A percentile compares a stretch with the other conserved stretches of the same genome.
Conservation (phyloP, 2,113 vertebrate genomes). For the Panthera leo region DNA sequence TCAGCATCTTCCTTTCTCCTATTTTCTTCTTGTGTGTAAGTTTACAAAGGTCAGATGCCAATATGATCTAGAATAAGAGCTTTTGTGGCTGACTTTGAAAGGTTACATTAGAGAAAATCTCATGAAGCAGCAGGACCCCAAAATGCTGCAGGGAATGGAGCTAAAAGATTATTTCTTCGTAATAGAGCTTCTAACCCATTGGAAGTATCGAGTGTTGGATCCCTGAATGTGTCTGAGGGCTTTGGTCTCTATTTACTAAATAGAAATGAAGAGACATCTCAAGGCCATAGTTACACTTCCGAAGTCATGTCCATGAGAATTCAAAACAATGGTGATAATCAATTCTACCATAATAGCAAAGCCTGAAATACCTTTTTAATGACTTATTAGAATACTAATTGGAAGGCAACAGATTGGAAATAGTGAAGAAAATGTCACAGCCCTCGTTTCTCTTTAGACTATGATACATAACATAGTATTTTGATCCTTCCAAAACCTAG, state of each 20-base stretch:
- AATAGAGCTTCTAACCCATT: conserved; percentile 29
- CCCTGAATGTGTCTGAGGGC: not conserved
- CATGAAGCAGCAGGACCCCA: not conserved
- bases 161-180: conserved; percentile 57
- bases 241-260: not conserved
- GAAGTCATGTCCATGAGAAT: not conserved
- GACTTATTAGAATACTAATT: not conserved
- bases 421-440: not conserved
- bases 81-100: conserved; percentile 82
- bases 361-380: not conserved
- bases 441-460: not conserved
- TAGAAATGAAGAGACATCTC: not conserved
- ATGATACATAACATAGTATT: not conserved
- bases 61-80: conserved; percentile 79
- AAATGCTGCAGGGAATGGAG: conserved; percentile 57
- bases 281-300: not conserved
- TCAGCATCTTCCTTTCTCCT: conserved; percentile 73
- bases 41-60: conserved; percentile 85
- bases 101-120: conserved; percentile 77
- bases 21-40: conserved; percentile 65
- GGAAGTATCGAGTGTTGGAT: not conserved
- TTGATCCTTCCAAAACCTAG: not conserved
- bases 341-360: not conserved
- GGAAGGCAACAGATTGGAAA: not conserved
- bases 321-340: not conserved